Evolutionary conservation across 1,140 invertebrate genomes (phyloP), one percentile per base, ranked within the genome.

Genomic region (Penaeus chinensis): DNA sequence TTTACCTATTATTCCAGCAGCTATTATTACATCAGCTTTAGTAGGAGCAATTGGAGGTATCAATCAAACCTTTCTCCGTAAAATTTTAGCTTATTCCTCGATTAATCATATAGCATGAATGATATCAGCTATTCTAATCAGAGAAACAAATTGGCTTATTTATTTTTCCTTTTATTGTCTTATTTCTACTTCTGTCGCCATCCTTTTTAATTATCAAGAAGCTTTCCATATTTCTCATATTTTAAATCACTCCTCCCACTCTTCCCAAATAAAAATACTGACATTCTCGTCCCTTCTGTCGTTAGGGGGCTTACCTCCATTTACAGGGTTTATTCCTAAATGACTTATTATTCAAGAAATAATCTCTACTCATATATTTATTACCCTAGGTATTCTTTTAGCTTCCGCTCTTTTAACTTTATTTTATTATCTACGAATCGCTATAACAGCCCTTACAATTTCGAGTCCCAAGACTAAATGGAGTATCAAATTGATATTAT

Each of bases 401-500:
- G 4, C 19, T n/a, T 79, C 77, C 37, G 11, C 42, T n/a, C n/a
- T 79, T 18, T 54, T 79, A 16, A 79, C 77, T 18, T n/a, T 79
- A 3, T 60, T n/a, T n/a, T n/a, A n/a, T n/a, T n/a, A n/a, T n/a
- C n/a, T n/a, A n/a, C n/a, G n/a, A n/a, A n/a, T n/a, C 10, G 4
- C 37, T 22, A 62, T 77, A 47, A 47, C 24, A 20, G 1, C 37
- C 27, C 18, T 78, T 37, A 54, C 47, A 63, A 54, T 85, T 77
- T 20, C 13, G 10, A 5, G 5, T 10, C 60, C 61, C 37, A 47
- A 11, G 27, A 10, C n/a, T 10, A 77, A 85, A 77, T 37, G 27
- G 27, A 60, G n/a, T 77, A 32, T 76, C 27, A 54, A 79, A 92
- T 96, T 91, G 95, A 96, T 94, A 94, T 95, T 93, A 91, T 94